Percentiles rank a stretch among this genome's conserved stretches.
Conservation (phyloP, 2,797 vertebrate species). For the Rhadinocentrus ornatus region DNA sequence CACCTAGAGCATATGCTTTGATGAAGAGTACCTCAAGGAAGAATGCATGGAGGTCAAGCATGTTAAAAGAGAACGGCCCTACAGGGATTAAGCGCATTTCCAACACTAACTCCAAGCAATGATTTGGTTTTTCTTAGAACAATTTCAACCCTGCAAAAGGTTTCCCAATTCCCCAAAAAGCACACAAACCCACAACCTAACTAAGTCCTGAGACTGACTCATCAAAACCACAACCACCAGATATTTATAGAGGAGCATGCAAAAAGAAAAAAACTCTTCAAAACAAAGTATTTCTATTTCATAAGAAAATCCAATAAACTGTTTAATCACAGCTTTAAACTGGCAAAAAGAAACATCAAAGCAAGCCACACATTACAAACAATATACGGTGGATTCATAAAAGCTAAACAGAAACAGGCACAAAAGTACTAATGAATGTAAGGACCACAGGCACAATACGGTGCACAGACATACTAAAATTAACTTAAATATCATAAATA, state of each 20-base stretch:
- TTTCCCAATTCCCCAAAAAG: conserved; percentile 18
- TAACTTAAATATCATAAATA: not conserved
- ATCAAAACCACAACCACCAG: conserved; percentile 59
- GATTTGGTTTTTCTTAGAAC: not conserved
- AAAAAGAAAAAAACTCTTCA: not conserved
- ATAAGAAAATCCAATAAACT: conserved; percentile 13
- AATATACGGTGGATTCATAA: not conserved
- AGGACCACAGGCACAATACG: conserved; percentile 1
- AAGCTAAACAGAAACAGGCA: not conserved
- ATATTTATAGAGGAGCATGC: not conserved
- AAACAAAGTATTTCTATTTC: not conserved
- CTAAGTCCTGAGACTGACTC: conserved; percentile 58
- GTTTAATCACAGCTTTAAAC: not conserved
- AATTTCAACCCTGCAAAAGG: conserved; percentile 10
- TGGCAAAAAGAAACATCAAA: not conserved
- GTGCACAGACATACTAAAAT: conserved; percentile 2
- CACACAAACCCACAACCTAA: conserved; percentile 29
- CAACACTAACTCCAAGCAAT: not conserved
- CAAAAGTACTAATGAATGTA: not conserved
- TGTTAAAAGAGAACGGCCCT: not conserved
- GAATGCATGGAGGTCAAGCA: not conserved
- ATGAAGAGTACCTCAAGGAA: conserved; percentile 18
- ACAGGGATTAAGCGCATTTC: not conserved
- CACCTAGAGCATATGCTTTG: conserved; percentile 26
- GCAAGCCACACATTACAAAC: not conserved